Evolutionary conservation across 2,888 invertebrate species (phyloP), one percentile per base, ranked within the genome.

Genomic region (Bruchidius siliquastri): DNA sequence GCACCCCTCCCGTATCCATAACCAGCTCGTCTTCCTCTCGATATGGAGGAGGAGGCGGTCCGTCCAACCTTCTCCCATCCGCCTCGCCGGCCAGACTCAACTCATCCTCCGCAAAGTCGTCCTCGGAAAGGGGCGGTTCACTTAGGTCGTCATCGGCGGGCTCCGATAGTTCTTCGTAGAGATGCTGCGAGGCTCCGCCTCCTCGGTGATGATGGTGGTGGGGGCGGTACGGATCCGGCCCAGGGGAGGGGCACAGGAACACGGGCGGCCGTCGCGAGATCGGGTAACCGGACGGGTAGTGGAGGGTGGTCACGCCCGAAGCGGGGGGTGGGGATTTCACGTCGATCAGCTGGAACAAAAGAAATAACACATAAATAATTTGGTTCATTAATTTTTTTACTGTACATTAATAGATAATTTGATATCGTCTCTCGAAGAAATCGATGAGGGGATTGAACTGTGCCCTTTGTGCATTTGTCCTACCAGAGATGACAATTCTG

Each of bases 31-130:
- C 26, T 70, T 83, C 83, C 21, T 83, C 80, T 68, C 86, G 81
- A 80, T 85, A 86, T 2, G 84, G 82, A 2, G 85, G 85, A 2
- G 85, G 85, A 49, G 85, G 85, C 85, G 89, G 77, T 86, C 89
- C 78, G 77, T 85, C 84, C 69, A 86, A 77, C 67, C 84, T 79
- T 72, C 85, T 79, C 18, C 71, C 67, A 22, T 83, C 83, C 77
- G 81, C 83, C 74, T 85, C 88, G 73, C 89, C 90, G 0, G 88
- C 89, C 78, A 90, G 83, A 77, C 90, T 93, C 20, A 95, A 88
- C 83, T 95, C 95, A 83, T 95, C 95, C 86, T 94, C 95, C 71
- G 94, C 94, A 83, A 95, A 94, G 82, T 95, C 94, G 82, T 95
- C 95, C 83, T 94, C 95, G 83, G 94, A 94, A 82, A 91, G 92